Evolutionary conservation across 2,113 vertebrate species (phyloP), one percentile per base, ranked within the genome.

Genomic region (Albula goreensis): DNA sequence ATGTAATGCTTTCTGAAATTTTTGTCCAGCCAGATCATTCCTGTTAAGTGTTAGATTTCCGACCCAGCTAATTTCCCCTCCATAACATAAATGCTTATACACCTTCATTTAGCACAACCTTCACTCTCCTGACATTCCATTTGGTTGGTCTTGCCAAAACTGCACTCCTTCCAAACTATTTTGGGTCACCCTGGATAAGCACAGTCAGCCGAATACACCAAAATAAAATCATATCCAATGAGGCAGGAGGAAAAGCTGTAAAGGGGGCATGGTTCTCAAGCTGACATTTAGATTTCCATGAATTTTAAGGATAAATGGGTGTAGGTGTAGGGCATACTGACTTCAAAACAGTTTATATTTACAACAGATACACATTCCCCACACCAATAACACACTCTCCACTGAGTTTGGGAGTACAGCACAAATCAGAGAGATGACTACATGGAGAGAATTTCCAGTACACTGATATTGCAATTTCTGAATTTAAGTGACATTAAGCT

Each of bases 181-280:
- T 80, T 85, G 56, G 48, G 48, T 81, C 56, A 31, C 6, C 78
- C 53, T 85, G 84, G 78, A 85, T 85, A 63, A 63, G 78, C 12
- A 31, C 25, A 49, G 41, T 41, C 78, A 80, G 53, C 56, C 51
- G 56, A 85, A 25, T 78, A 50, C 7, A 81, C 78, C 70, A 52
- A 77, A 85, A 48, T 41, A 50, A n/a, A 41, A 80, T 11, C 60
- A 51, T 8, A n/a, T 12, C 53, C 81, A 81, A 66, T 80, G 48
- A 70, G 9, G n/a, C 2, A 41, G 25, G 19, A 66, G 41, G 60
- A 3, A 19, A 48, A 63, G 6, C 19, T 25, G 77, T 4, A 56
- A 78, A 5, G 49, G 22, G 22, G 9, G 70, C 31, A 41, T 41
- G 31, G 31, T 41, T 41, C 31, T 41, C 31, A 41, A 41, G 31